Base-by-base conservation (phyloP, 2,113 vertebrate species). In the Catharus fuscescens region DNA sequence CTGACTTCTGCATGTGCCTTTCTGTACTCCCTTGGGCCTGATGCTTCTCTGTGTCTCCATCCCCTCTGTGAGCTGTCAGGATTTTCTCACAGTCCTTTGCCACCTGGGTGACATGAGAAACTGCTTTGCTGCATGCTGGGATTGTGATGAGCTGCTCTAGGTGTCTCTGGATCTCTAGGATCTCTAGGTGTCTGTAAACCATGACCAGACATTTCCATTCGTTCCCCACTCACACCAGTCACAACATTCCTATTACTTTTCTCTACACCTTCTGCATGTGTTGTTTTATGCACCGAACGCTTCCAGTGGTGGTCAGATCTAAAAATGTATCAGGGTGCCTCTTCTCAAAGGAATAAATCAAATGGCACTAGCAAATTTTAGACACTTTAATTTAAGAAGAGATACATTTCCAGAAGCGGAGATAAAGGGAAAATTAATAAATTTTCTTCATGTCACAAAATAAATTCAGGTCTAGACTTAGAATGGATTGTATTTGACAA, bases 341-440 rank as follows among this genome's bases (percentile, higher is more conserved):
- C 18, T 80, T 90, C 78, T 31, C 69, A 60, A 24, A 69, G n/a
- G 52, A 95, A 86, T 92, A 92, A 93, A 93, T 93, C 92, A 94
- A 73, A 80, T 18, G 5, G 21, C 2, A 6, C 50, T 80, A 80
- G 54, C 16, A 73, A 79, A 67, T 83, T 82, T 60, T 76, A 93
- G 83, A 95, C 83, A 94, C 50, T 91, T 92, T 60, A 72, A 86
- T 97, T 90, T 96, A 93, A 87, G 80, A 92, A 93, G 40, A 84
- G 56, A 60, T 71, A 60, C 34, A 72, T 90, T 89, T 95, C 54
- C 54, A 96, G 80, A 81, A 89, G 45, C 25, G 65, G 70, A 87
- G 57, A 91, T 84, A 91, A 91, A 89, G 23, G 34, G 32, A 64
- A 89, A 79, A 92, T 81, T 61, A 89, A 85, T 93, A 87, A 14